phyloP scores from a whole-genome alignment of 1,140 invertebrate species.

The Diabrotica undecimpunctata region DNA sequence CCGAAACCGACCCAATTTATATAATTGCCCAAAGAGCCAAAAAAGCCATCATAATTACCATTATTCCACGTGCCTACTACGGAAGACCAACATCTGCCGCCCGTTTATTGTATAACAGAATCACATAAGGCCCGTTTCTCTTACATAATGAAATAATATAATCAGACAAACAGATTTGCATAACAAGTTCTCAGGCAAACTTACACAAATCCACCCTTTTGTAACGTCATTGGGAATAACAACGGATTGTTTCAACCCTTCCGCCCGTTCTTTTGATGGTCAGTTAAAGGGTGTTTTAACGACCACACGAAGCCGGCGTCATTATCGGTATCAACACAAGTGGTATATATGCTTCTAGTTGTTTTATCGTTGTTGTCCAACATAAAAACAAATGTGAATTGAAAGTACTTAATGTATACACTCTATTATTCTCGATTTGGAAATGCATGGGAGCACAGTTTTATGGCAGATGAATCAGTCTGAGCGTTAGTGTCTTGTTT shows the following conservation, averaged over 20 bases:
- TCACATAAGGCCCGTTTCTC: neutral
- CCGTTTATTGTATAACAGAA: neutral
- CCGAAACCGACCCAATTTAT: neutral
- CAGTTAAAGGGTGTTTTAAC: conserved; percentile 11
- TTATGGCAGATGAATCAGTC: no score
- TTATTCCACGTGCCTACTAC: neutral
- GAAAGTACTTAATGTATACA: no score
- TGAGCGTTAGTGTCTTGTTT: no score
- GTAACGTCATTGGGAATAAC: neutral
- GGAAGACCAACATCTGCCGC: neutral
- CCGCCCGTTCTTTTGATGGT: neutral
- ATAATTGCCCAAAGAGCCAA: neutral
- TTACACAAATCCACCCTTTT: conserved; percentile 4
- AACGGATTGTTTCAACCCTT: conserved; percentile 9
- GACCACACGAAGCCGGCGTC: conserved; percentile 1
- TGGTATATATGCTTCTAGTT: no score
- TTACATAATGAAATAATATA: neutral
- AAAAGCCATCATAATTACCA: neutral
- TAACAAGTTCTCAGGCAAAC: conserved; percentile 5
- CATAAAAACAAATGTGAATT: no score
- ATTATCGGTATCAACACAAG: neutral
- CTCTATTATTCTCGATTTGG: no score
- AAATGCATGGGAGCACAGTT: no score
- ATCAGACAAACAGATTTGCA: conserved; percentile 6
- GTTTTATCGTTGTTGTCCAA: no score